These are phyloP conservation scores for Sylvia atricapilla DNA, from an alignment of 2,113 vertebrate species.

Conservation along the genomic window DNA sequence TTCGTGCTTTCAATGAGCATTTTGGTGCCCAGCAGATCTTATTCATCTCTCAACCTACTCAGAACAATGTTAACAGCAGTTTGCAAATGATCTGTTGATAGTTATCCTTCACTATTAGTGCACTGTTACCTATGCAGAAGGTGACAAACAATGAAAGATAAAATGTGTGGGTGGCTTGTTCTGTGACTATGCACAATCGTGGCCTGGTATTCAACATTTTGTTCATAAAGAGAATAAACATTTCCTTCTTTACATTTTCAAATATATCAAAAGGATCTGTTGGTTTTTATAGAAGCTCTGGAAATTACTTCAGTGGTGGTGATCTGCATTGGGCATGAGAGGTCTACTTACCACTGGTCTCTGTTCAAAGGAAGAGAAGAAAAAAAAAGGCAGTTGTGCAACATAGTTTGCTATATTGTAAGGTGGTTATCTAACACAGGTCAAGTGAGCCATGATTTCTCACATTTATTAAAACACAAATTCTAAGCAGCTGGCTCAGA, in stretches of 20 bases:
- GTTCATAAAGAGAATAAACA: not conserved
- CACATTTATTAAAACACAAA: not conserved
- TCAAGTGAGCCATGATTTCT: not conserved
- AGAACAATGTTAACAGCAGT: not conserved
- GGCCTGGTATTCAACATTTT: not conserved
- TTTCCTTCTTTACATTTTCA: not conserved
- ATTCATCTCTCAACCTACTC: not conserved
- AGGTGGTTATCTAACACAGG: not conserved
- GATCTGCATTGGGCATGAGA: not conserved
- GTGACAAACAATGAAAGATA: not conserved
- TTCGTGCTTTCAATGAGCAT: not conserved
- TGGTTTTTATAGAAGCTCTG: not conserved
- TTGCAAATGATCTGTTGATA: not conserved
- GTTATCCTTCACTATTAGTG: not conserved
- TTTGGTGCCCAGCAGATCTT: not conserved
- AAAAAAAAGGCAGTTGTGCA: not conserved
- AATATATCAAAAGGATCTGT: not conserved
- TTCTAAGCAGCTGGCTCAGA: not conserved
- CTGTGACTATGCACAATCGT: not conserved
- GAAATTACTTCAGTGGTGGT: not conserved
- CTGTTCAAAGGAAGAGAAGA: not conserved
- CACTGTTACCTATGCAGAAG: not conserved
- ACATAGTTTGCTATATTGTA: fast-evolving
- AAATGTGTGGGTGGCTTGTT: not conserved
- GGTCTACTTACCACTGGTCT: not conserved